Evolutionary conservation across 2,797 vertebrate species (phyloP), one percentile per base, ranked within the genome.

Genomic region (Halcyon badia): DNA sequence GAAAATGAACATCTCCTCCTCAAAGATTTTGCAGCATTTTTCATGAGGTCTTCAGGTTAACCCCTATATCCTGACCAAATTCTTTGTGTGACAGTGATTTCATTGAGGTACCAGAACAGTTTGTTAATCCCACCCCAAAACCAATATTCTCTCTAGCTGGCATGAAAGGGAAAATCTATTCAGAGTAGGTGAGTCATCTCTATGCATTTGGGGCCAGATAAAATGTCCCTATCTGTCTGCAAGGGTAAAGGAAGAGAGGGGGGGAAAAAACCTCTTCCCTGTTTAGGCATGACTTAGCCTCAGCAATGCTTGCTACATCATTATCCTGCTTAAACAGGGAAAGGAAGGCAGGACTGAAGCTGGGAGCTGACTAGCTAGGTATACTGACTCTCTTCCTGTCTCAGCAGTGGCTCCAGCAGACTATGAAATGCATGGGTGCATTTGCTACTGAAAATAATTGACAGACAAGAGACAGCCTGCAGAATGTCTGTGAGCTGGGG

Each of bases 21-120:
- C 79, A 83, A 94, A 75, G 42, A 60, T 72, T 90, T 93, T 60
- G 51, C 37, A 60, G 66, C 48, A 24, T 37, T 93, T 95, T 87
- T 82, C 33, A 28, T 52, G 20, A 76, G 24, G 52, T 68, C 80
- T 86, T 22, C 11, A n/a, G 49, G 57, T 94, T 94, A 95, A 70
- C 69, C 42, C 22, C 22, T n/a, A 7, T 39, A 48, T 35, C 48
- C 58, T 52, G 14, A 44, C 51, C 85, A 95, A 96, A 79, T 70
- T 81, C 61, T 76, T 83, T 62, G n/a, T 89, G 48, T 83, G 52
- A 17, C 42, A 52, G 24, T 72, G 49, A 64, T 79, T 95, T 72
- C 82, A 49, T 51, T 72, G 28, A 69, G 39, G 39, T 72, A 71
- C 62, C 42, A 90, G 65, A 80, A 91, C 33, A 85, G 35, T 21